These are phyloP conservation scores for Drosophila subquinaria DNA, from an alignment of 2,888 invertebrate genomes.

Conservation along the genomic window DNA sequence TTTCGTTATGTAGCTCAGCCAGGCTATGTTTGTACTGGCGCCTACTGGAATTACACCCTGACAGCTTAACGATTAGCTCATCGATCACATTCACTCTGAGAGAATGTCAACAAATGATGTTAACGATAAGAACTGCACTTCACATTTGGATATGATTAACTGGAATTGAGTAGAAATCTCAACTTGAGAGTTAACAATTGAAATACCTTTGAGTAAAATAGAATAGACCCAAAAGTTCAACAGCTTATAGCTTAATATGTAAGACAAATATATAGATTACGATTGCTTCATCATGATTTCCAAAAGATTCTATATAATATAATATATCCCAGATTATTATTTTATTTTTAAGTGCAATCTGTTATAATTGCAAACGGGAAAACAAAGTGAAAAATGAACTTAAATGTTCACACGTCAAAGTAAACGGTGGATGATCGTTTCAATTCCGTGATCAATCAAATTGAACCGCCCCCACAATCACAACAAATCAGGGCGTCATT, in stretches of 20 bases:
- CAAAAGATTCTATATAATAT: background rate
- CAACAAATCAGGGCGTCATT: slow-evolving; percentile 14
- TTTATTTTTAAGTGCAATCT: background rate
- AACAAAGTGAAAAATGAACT: slow-evolving; percentile 1
- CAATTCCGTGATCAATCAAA: slow-evolving; percentile 51
- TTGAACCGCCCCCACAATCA: slow-evolving; percentile 49
- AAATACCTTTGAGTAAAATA: too few relatives aligned
- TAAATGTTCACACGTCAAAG: slow-evolving; percentile 1
- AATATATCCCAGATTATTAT: background rate
- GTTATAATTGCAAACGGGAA: background rate
- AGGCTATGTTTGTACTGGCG: slow-evolving; percentile 51
- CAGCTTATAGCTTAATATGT: too few relatives aligned
- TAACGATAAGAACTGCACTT: background rate
- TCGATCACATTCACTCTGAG: slow-evolving; percentile 54
- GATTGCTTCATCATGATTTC: too few relatives aligned
- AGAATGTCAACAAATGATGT: slow-evolving; percentile 31
- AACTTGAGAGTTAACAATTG: background rate
- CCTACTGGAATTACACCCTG: slow-evolving; percentile 76
- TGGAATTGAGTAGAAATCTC: background rate
- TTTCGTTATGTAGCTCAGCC: slow-evolving; percentile 20
- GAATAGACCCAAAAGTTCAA: too few relatives aligned
- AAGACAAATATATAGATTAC: too few relatives aligned
- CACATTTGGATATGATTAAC: background rate
- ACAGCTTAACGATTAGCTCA: slow-evolving; percentile 65
- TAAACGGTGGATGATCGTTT: slow-evolving; percentile 34